Base-by-base conservation (phyloP, 2,797 vertebrate genomes). In the Eulemur albifrons region DNA sequence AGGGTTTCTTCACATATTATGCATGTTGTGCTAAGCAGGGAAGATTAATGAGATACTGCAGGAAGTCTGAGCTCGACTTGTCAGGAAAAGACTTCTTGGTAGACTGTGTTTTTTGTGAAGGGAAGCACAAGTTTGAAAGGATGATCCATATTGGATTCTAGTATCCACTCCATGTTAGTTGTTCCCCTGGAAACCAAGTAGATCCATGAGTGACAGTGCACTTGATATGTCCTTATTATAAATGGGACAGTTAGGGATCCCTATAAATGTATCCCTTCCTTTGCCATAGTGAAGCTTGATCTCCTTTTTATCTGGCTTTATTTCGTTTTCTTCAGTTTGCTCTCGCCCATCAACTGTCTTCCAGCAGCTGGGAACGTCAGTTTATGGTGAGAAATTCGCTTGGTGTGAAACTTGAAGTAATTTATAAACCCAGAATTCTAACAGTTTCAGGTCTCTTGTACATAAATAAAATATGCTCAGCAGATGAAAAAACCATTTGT, bases 321-420 rank as follows among this genome's bases (percentile, higher is more conserved):
- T 52, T 92, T 94, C 79, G 92, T 93, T 9, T 40, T 59, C 20
- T 83, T 88, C 69, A 59, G 18, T 82, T 93, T 48, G 93, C 93
- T 20, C 18, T 0, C 96, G 75, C 93, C 72, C 90, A 79, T 95
- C 91, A 79, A 38, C 97, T 93, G 85, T 65, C 48, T 32, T 27
- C 45, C 45, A 95, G 87, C 97, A 95, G 93, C 88, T 94, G 92
- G 92, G 96, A 96, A 90, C 89, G 90, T 93, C 95, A 90, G 72
- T 97, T 98, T 7, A n/a, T 88, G 91, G 90, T 96, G 57, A 65
- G 88, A 97, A 95, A 76, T 89, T 96, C 83, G 95, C 93, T 87
- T 94, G 94, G 93, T 97, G 97, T 96, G 96, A 97, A 97, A 94
- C 94, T 90, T 79, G 30, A 92, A 97, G 97, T 94, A 89, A 97